These are phyloP conservation scores for Sycophila sp. DNA, from an alignment of 1,140 invertebrate species.

Conservation along the genomic window DNA sequence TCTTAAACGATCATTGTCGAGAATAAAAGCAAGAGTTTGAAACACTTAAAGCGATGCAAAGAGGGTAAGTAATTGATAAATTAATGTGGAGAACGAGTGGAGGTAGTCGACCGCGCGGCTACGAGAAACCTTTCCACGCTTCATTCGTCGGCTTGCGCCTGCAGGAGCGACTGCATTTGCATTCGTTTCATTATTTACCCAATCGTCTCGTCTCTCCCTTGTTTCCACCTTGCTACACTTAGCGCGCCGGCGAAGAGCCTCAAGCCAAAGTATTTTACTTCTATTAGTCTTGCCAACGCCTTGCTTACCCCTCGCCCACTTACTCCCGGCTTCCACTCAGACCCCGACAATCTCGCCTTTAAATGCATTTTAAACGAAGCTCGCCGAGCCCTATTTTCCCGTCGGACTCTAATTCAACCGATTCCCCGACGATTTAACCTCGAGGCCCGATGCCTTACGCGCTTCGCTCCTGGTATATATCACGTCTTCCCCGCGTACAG, in stretches of 20 bases:
- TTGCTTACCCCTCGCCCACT: background rate
- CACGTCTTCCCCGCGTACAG: no score
- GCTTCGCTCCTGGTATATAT: no score
- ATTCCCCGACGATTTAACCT: background rate
- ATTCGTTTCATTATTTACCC: constrained; percentile 58
- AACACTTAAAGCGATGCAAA: no score
- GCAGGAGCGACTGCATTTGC: constrained; percentile 51
- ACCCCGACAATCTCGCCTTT: no score
- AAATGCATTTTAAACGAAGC: background rate
- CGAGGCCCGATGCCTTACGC: no score
- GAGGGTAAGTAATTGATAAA: no score
- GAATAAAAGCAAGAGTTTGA: no score
- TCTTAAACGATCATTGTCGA: no score
- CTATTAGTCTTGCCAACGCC: constrained; percentile 25
- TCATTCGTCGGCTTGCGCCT: constrained; percentile 1
- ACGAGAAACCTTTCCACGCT: constrained; percentile 24
- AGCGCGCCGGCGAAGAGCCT: background rate
- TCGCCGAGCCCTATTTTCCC: background rate
- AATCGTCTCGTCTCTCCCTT: constrained; percentile 49
- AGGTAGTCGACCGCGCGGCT: background rate
- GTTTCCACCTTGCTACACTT: constrained; percentile 42
- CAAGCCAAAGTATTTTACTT: constrained; percentile 28
- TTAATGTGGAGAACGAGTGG: no score
- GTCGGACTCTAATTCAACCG: background rate
- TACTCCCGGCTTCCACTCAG: background rate